phyloP scores from a whole-genome alignment of 2,888 invertebrate genomes.

The Adelphocoris suturalis region DNA sequence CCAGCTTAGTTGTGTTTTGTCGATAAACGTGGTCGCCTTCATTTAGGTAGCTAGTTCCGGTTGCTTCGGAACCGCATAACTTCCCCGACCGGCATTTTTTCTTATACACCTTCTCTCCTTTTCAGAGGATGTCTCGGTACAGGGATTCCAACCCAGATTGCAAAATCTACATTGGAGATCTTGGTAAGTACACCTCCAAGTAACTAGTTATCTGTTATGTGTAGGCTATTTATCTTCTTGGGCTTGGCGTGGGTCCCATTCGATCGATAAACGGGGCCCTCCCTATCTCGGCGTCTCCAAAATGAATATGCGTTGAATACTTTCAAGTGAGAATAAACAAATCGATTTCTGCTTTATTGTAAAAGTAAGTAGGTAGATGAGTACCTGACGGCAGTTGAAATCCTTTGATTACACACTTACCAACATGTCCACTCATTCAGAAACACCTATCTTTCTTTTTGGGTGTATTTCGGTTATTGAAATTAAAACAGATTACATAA shows the following conservation, averaged over 20 bases:
- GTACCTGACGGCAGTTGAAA: too few species aligned
- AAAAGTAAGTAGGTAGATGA: too few species aligned
- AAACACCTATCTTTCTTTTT: too few species aligned
- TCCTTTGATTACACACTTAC: too few species aligned
- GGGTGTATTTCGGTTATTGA: too few species aligned
- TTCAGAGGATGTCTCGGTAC: slow-evolving; percentile 84
- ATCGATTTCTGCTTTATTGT: too few species aligned
- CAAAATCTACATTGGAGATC: slow-evolving; percentile 97
- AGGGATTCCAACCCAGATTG: slow-evolving; percentile 86
- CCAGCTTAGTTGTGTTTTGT: neutral
- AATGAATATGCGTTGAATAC: too few species aligned
- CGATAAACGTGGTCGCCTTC: neutral
- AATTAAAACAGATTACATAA: too few species aligned
- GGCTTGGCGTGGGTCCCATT: slow-evolving; percentile 18
- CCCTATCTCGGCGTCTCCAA: too few species aligned
- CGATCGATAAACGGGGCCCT: too few species aligned
- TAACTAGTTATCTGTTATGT: neutral
- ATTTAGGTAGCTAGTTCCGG: neutral
- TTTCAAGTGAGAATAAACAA: too few species aligned
- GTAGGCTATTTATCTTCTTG: neutral
- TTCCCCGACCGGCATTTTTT: neutral
- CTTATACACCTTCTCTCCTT: neutral
- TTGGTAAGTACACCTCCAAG: slow-evolving; percentile 81
- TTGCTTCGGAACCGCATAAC: neutral
- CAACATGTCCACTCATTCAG: too few species aligned